Conservation (phyloP, 2,113 vertebrate genomes). For the Scomber japonicus region DNA sequence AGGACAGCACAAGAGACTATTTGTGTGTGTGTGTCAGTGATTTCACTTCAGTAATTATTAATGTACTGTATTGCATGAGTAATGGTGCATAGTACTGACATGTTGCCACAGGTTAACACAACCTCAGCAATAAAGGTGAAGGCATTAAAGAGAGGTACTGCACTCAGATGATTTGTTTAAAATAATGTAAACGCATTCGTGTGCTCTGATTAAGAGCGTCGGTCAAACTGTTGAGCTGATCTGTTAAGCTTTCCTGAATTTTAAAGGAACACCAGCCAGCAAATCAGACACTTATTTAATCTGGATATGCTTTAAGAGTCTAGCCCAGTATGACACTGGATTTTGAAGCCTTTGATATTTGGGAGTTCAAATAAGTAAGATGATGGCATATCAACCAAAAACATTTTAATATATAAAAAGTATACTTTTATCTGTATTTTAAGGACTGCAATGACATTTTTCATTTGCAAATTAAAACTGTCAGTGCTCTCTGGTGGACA, state of each 20-base stretch:
- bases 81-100: constrained; percentile 70
- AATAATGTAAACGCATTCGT: not conserved
- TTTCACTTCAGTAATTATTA: constrained; percentile 70
- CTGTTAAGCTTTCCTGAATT: constrained; percentile 25
- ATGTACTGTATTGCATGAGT: constrained; percentile 68
- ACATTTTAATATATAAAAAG: too few species aligned
- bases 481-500: too few species aligned
- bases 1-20: constrained; percentile 28
- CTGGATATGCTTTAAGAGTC: not conserved
- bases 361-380: not conserved
- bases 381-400: too few species aligned
- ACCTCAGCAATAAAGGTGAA: constrained; percentile 10
- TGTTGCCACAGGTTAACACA: constrained; percentile 70
- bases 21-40: constrained; percentile 40
- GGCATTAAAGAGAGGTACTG: not conserved
- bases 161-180: constrained; percentile 6
- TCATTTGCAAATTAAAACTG: too few species aligned
- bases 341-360: not conserved
- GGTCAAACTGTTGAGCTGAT: constrained; percentile 5
- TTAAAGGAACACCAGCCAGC: constrained; percentile 22
- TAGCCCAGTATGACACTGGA: not conserved
- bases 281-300: constrained; percentile 31
- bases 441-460: too few species aligned
- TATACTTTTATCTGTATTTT: too few species aligned
- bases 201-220: not conserved